Base-by-base conservation (phyloP, 2,888 invertebrate genomes). In the Xestobium rufovillosum region DNA sequence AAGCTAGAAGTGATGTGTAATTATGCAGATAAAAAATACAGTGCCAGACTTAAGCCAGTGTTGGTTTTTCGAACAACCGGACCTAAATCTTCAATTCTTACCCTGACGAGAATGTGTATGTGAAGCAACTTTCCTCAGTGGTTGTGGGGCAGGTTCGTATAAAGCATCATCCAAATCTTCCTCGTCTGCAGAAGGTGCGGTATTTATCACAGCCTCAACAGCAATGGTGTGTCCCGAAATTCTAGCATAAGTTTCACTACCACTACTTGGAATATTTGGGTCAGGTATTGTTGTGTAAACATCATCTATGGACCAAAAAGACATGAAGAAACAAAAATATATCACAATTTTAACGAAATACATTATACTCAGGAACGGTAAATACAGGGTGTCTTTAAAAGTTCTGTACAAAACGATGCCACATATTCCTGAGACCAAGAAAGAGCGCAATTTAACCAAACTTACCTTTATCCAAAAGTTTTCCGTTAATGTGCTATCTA, bases 271-370 rank as follows among this genome's bases (percentile, higher is more conserved):
- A 53, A 68, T 70, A 49, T 70, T 71, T 25, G 82, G 80, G 56
- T 89, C 90, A 50, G 87, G 87, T 41, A 90, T 90, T 2, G 89
- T 89, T 2, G 89, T 89, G 61, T 90, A 90, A 72, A 88, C 87
- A 67, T 90, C 89, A 61, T 90, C 89, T 85, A 52, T 1, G 42
- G 35, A n/a, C n/a, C n/a, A n/a, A n/a, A n/a, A n/a, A n/a, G n/a
- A 41, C 30, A 50, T 35, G 43, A 26, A 40, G 27, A 40, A 36
- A 41, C 6, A 8, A 17, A 15, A 34, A 8, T 31, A 14, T 31
- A 9, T n/a, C n/a, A n/a, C n/a, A n/a, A n/a, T n/a, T n/a, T n/a
- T n/a, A n/a, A n/a, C n/a, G n/a, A n/a, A n/a, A n/a, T n/a, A n/a
- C n/a, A n/a, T n/a, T n/a, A n/a, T n/a, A n/a, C n/a, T n/a, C n/a